phyloP scores from a whole-genome alignment of 2,113 vertebrate species.

The Antechinus flavipes region DNA sequence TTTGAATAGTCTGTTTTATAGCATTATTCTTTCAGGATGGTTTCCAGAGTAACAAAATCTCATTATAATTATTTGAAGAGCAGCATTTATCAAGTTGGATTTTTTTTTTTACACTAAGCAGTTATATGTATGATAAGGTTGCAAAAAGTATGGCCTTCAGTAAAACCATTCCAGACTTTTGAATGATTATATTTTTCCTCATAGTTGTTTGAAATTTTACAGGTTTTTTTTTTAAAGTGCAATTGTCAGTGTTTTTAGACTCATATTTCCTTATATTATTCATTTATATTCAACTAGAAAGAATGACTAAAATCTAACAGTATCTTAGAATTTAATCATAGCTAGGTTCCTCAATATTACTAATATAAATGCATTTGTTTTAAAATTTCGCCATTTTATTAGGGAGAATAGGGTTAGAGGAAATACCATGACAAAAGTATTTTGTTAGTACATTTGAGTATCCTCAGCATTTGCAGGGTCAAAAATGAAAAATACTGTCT shows the following conservation, averaged over 20 bases:
- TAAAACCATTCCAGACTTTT: constrained; percentile 13
- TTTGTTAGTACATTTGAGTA: constrained; percentile 6
- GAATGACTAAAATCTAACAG: constrained; percentile 27
- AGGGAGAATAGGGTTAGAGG: constrained; percentile 7
- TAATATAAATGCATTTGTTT: constrained; percentile 26
- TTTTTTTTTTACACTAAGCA: constrained; percentile 45
- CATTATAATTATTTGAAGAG: constrained; percentile 53
- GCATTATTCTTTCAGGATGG: constrained; percentile 55
- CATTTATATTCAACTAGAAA: constrained; percentile 44
- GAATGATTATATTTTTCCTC: constrained; percentile 49
- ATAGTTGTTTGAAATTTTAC: constrained; percentile 54
- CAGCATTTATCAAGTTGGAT: constrained; percentile 56
- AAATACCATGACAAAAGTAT: constrained; percentile 2
- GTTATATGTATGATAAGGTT: constrained; percentile 35
- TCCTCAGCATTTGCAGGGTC: background rate
- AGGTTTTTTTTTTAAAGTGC: constrained; percentile 17
- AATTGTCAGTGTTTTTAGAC: constrained; percentile 13
- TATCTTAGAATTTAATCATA: constrained; percentile 14
- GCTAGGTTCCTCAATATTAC: constrained; percentile 25
- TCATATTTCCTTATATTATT: constrained; percentile 39
- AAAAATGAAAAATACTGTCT: background rate
- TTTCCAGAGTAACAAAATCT: constrained; percentile 52
- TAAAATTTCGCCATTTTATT: constrained; percentile 42
- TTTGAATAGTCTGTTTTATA: constrained; percentile 49
- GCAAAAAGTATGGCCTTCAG: constrained; percentile 21